These are phyloP conservation scores for Drosophila kohkoa DNA, from an alignment of 1,140 invertebrate genomes.

Conservation along the genomic window DNA sequence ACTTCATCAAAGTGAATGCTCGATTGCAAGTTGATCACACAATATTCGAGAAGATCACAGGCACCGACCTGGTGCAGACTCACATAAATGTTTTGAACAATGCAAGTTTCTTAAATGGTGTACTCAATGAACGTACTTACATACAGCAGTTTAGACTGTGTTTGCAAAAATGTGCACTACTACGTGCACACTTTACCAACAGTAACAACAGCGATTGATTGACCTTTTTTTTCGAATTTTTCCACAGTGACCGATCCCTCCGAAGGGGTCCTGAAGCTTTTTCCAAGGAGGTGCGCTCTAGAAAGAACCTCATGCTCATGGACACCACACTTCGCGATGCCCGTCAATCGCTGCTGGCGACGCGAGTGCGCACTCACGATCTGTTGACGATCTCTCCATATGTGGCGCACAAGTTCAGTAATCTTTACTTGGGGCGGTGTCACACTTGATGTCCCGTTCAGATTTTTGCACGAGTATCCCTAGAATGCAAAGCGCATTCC, in stretches of 20 bases:
- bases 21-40: conserved; percentile 99
- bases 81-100: no score
- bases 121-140: no score
- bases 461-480: conserved; percentile 99
- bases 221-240: no score
- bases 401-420: conserved; percentile 96
- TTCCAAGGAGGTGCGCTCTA: conserved; percentile 95
- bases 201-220: conserved; percentile 85
- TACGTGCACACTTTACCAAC: background rate
- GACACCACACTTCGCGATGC: conserved; percentile 99
- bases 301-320: conserved; percentile 96
- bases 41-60: conserved; percentile 99
- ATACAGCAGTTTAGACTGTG: no score
- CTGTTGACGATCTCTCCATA: conserved; percentile 97
- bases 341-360: conserved; percentile 98
- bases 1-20: conserved; percentile 99
- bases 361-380: conserved; percentile 96
- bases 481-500: conserved; percentile 98
- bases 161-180: no score
- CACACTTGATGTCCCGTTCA: conserved; percentile 98
- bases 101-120: no score
- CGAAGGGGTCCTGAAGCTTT: conserved; percentile 91
- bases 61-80: conserved; percentile 98
- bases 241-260: no score
- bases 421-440: conserved; percentile 98